Evolutionary conservation across 2,113 vertebrate species (phyloP).

Genomic region (Oxygymnocypris stewartii): DNA sequence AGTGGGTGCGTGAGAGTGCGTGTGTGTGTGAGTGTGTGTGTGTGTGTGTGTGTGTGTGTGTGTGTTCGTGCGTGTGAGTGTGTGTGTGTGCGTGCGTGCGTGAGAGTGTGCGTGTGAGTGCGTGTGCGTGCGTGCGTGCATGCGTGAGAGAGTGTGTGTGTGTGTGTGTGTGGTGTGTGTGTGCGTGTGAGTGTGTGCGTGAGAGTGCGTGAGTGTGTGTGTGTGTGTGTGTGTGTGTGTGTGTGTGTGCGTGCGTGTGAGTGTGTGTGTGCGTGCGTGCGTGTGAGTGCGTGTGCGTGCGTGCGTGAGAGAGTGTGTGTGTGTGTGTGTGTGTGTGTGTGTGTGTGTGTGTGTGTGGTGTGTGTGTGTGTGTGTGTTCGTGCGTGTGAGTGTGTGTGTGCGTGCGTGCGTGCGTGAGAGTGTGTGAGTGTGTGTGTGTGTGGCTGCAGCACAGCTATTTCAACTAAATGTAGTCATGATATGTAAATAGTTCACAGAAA

Average conservation of each 20-base stretch:
- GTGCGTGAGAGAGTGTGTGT: too few species aligned
- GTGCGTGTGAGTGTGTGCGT: background rate
- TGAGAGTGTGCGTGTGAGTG: background rate
- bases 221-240: too few species aligned
- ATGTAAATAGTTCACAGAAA: slow-evolving; percentile 77
- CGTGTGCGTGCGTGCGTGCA: background rate
- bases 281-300: rapidly evolving
- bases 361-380: too few species aligned
- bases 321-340: too few species aligned
- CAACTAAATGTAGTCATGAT: slow-evolving; percentile 63
- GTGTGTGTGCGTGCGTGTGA: too few species aligned
- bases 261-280: background rate
- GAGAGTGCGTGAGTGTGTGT: background rate
- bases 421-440: background rate
- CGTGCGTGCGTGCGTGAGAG: background rate
- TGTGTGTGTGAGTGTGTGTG: too few species aligned
- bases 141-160: too few species aligned
- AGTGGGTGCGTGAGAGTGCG: too few species aligned
- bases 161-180: too few species aligned
- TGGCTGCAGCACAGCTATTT: slow-evolving; percentile 63
- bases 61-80: background rate
- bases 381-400: background rate
- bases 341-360: too few species aligned
- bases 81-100: too few species aligned
- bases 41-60: too few species aligned